A percentile compares a stretch with the other conserved stretches of the same genome.
phyloP scores from a whole-genome alignment of 2,888 invertebrate species.

The Cantharis rufa region DNA sequence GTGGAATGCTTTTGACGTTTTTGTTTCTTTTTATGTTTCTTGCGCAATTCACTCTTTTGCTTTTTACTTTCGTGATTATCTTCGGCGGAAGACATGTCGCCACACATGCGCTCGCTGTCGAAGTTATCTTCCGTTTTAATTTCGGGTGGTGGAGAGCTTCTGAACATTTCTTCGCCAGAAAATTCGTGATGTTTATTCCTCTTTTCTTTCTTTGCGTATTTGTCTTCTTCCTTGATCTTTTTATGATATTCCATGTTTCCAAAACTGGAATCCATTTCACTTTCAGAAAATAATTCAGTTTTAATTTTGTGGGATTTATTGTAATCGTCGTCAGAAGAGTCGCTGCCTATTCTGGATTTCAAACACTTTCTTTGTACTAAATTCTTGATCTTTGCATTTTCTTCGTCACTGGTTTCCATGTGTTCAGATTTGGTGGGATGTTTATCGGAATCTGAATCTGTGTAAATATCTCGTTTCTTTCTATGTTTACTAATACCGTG shows the following conservation, averaged over 20 bases:
- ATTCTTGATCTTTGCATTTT: constrained; percentile 58
- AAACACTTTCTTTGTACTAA: constrained; percentile 67
- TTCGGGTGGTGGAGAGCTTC: constrained; percentile 40
- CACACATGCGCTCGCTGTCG: constrained; percentile 35
- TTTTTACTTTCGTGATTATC: constrained; percentile 43
- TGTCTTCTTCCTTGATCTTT: constrained; percentile 47
- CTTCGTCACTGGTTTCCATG: constrained; percentile 54
- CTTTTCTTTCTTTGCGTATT: constrained; percentile 50
- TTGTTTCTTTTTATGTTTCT: constrained; percentile 85
- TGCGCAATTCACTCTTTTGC: constrained; percentile 62
- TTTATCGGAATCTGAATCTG: constrained; percentile 61
- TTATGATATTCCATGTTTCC: constrained; percentile 45
- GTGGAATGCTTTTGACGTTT: constrained; percentile 73
- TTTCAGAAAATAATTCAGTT: constrained; percentile 65
- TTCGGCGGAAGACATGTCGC: constrained; percentile 48
- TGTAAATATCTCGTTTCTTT: constrained; percentile 59
- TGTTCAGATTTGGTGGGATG: constrained; percentile 53
- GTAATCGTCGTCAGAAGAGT: constrained; percentile 74
- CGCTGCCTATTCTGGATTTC: constrained; percentile 74
- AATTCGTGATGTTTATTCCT: constrained; percentile 47
- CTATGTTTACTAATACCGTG: constrained; percentile 36
- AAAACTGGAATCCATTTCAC: constrained; percentile 60
- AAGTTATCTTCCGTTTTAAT: constrained; percentile 51
- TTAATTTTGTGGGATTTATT: constrained; percentile 63
- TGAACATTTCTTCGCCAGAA: constrained; percentile 40